These are phyloP conservation scores for Corythaeola cristata DNA, from an alignment of 2,113 vertebrate genomes.

Conservation along the genomic window DNA sequence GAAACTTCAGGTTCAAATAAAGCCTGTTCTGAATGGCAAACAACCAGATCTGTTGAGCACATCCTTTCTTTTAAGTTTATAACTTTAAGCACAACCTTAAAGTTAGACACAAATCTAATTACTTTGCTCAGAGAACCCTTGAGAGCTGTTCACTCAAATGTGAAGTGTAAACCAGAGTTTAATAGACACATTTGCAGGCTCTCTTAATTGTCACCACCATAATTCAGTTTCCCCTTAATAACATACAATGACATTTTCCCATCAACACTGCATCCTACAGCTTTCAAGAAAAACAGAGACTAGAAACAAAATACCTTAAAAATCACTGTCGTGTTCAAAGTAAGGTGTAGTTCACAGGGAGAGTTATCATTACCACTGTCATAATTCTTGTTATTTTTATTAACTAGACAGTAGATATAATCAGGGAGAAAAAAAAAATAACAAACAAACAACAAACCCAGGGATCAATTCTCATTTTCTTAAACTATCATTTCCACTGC, in stretches of 20 bases:
- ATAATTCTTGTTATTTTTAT: neutral
- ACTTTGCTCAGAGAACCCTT: slow-evolving; percentile 25
- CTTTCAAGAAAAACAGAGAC: neutral
- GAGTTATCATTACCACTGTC: neutral
- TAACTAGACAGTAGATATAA: neutral
- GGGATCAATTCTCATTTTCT: neutral
- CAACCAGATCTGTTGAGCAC: neutral
- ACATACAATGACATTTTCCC: slow-evolving; percentile 39
- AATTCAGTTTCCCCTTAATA: slow-evolving; percentile 49
- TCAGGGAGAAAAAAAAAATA: neutral
- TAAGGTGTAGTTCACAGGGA: neutral
- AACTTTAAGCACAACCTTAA: neutral
- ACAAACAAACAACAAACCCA: neutral
- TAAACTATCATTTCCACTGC: neutral
- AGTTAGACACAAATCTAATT: slow-evolving; percentile 34
- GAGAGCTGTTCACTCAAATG: slow-evolving; percentile 57
- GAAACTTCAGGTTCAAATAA: neutral
- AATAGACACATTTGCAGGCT: slow-evolving; percentile 30
- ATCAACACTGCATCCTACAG: neutral
- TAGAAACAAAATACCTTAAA: neutral
- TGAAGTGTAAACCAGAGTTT: slow-evolving; percentile 46
- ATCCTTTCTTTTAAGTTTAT: neutral
- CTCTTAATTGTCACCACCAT: slow-evolving; percentile 32
- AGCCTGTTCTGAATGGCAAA: neutral
- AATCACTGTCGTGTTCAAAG: neutral